A percentile compares a stretch with the other conserved stretches of the same genome.
These are phyloP conservation scores for Himalopsyche phryganea DNA, from an alignment of 1,140 invertebrate species.

Conservation along the genomic window DNA sequence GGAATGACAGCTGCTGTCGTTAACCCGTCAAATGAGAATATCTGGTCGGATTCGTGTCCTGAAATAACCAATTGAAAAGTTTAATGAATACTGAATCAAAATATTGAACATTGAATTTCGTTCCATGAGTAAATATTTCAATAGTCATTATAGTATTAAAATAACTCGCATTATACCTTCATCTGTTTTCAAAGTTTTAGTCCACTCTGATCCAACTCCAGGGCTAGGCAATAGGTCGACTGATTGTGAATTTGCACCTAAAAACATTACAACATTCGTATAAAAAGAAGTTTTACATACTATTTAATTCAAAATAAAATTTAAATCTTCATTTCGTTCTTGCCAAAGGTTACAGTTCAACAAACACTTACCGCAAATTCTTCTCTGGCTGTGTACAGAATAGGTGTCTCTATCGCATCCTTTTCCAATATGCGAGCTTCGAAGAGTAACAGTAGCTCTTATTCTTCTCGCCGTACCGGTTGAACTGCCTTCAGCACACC, in stretches of 20 bases:
- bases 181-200: slow-evolving; percentile 80
- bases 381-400: slow-evolving; percentile 82
- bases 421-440: slow-evolving; percentile 81
- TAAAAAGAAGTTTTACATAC: no score
- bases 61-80: slow-evolving; percentile 13
- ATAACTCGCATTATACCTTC: slow-evolving; percentile 61
- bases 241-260: slow-evolving; percentile 60
- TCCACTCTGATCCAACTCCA: slow-evolving; percentile 78
- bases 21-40: slow-evolving; percentile 90
- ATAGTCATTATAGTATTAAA: not conserved
- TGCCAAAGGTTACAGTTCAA: not conserved
- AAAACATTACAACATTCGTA: not conserved
- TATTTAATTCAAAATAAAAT: no score
- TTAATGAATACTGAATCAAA: no score
- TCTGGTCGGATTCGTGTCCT: slow-evolving; percentile 70
- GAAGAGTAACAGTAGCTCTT: slow-evolving; percentile 66
- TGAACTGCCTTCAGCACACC: slow-evolving; percentile 47
- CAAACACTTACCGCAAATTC: slow-evolving; percentile 69
- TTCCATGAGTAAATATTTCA: no score
- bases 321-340: no score
- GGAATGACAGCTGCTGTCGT: slow-evolving; percentile 84
- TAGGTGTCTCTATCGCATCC: slow-evolving; percentile 92
- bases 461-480: slow-evolving; percentile 54
- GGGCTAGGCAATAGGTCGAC: slow-evolving; percentile 87
- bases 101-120: no score